phyloP scores from a whole-genome alignment of 1,140 invertebrate genomes.

The Cecropterus lyciades region DNA sequence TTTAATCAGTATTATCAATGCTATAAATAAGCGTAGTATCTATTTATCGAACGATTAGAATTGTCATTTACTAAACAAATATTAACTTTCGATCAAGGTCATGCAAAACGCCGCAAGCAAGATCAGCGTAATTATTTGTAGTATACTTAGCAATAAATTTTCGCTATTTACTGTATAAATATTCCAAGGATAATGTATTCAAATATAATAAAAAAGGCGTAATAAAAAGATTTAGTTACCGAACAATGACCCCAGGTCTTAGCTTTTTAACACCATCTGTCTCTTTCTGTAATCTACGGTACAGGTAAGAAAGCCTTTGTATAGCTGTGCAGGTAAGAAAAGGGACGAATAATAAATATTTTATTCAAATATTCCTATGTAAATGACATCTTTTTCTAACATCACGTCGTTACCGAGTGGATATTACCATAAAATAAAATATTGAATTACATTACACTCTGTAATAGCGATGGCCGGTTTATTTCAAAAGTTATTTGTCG shows the following conservation, averaged over 20 bases:
- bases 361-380: constrained; percentile 31
- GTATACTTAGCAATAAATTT: too few species aligned
- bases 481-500: constrained; percentile 6
- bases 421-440: constrained; percentile 26
- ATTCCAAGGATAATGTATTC: not conserved
- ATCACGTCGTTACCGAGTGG: constrained; percentile 6
- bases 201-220: not conserved
- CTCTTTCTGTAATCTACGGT: constrained; percentile 6
- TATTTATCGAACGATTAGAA: too few species aligned
- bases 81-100: too few species aligned
- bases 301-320: constrained; percentile 33
- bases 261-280: constrained; percentile 5
- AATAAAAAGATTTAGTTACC: constrained; percentile 10
- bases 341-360: constrained; percentile 9
- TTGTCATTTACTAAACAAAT: too few species aligned
- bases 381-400: constrained; percentile 28
- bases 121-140: too few species aligned
- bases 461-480: constrained; percentile 1
- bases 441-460: constrained; percentile 12
- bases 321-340: constrained; percentile 14
- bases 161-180: not conserved
- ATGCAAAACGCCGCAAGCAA: too few species aligned
- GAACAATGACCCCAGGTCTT: constrained; percentile 4
- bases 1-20: too few species aligned
- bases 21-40: too few species aligned